These are phyloP conservation scores for Aleiodes sp. DNA, from an alignment of 1,140 invertebrate species.

Conservation along the genomic window DNA sequence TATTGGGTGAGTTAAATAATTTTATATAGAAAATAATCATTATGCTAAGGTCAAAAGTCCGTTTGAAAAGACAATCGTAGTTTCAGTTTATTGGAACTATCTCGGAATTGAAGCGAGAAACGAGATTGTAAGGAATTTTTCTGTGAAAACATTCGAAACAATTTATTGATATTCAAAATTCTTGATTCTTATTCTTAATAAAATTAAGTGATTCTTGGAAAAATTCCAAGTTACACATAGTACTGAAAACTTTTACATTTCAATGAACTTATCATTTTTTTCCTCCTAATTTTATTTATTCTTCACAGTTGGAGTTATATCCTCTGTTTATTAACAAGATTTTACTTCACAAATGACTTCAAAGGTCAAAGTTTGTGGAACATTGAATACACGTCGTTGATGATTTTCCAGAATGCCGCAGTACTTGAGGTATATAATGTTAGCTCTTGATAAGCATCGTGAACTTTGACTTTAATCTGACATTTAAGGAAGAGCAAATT, in stretches of 20 bases:
- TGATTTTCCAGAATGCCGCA: conserved; percentile 91
- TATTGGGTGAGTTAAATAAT: conserved; percentile 58
- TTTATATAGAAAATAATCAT: conserved; percentile 4
- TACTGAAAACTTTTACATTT: not conserved
- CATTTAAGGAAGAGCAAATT: too few species aligned
- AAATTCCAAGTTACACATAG: not conserved
- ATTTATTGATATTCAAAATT: too few species aligned
- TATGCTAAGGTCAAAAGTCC: not conserved
- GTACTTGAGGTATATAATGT: conserved; percentile 77
- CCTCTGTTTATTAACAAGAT: conserved; percentile 70
- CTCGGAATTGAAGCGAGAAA: too few species aligned
- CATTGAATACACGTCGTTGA: conserved; percentile 73
- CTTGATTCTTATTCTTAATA: too few species aligned
- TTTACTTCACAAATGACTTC: conserved; percentile 63
- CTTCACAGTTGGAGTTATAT: conserved; percentile 79
- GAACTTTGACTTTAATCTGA: too few species aligned
- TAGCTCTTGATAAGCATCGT: too few species aligned
- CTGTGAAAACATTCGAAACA: too few species aligned
- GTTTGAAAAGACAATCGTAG: not conserved
- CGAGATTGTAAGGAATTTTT: too few species aligned
- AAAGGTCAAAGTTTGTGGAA: conserved; percentile 71
- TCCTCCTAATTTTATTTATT: conserved; percentile 32
- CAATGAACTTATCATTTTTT: not conserved
- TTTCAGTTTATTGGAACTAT: conserved; percentile 25
- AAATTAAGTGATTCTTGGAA: too few species aligned